phyloP scores from a whole-genome alignment of 1,140 invertebrate species.

The Pseudomyrmex cubaensis region DNA sequence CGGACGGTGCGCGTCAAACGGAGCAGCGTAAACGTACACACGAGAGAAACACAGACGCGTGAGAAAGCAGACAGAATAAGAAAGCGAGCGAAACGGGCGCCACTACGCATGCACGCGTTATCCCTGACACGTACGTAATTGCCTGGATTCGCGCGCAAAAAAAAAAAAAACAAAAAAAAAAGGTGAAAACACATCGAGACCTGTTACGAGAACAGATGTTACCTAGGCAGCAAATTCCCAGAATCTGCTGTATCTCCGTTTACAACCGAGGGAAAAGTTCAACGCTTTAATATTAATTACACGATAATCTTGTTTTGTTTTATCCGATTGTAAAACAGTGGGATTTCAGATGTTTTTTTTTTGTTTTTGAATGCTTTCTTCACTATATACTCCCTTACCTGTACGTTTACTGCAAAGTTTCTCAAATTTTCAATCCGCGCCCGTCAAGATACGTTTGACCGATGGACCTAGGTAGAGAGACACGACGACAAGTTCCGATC shows the following conservation, averaged over 20 bases:
- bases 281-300: constrained; percentile 56
- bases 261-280: constrained; percentile 59
- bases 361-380: not conserved
- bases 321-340: not conserved
- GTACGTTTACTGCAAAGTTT: constrained; percentile 24
- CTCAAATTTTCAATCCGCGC: constrained; percentile 46
- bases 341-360: too few species aligned
- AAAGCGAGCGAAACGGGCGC: constrained; percentile 17
- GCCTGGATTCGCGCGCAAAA: constrained; percentile 45
- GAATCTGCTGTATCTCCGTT: constrained; percentile 26
- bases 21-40: too few species aligned
- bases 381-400: constrained; percentile 11
- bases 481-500: constrained; percentile 50
- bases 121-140: constrained; percentile 67
- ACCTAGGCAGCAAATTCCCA: constrained; percentile 70
- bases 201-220: constrained; percentile 71
- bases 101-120: not conserved
- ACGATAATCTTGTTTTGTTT: not conserved
- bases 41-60: too few species aligned
- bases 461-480: constrained; percentile 25
- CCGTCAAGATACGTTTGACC: constrained; percentile 45
- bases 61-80: constrained; percentile 26
- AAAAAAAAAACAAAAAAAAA: constrained; percentile 36
- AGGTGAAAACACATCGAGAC: constrained; percentile 44
- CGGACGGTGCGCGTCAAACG: not conserved